Conservation (phyloP, 2,888 invertebrate genomes). For the Pseudococcus jackbeardsleyi region DNA sequence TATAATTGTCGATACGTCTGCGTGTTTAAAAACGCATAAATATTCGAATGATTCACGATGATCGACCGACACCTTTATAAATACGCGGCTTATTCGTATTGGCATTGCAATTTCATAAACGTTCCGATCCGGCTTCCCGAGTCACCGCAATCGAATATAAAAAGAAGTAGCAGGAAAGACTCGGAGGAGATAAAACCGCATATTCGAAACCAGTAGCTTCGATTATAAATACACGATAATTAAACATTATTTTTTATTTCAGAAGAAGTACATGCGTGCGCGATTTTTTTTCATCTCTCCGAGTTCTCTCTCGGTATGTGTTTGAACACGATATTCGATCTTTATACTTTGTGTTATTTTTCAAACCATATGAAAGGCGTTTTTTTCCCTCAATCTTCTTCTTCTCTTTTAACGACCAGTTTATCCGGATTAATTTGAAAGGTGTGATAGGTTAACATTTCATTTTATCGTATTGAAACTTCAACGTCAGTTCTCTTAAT, state of each 20-base stretch:
- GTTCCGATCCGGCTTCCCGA: too few relatives aligned
- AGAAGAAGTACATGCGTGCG: background rate
- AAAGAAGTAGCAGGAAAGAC: background rate
- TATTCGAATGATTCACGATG: constrained; percentile 10
- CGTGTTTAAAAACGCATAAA: constrained; percentile 23
- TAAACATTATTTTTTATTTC: constrained; percentile 7
- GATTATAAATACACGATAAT: constrained; percentile 45
- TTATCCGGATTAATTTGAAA: constrained; percentile 45
- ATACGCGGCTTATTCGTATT: too few relatives aligned
- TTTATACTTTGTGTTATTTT: constrained; percentile 46
- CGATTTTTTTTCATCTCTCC: background rate
- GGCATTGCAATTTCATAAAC: background rate
- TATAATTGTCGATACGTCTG: constrained; percentile 14
- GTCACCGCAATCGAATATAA: background rate
- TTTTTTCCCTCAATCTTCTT: background rate
- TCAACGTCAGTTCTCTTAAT: constrained; percentile 42
- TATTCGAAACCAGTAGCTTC: constrained; percentile 34
- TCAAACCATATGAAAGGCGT: constrained; percentile 22
- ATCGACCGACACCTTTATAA: background rate
- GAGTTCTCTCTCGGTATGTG: background rate
- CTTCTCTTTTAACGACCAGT: constrained; percentile 40
- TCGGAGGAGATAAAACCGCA: background rate
- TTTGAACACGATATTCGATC: constrained; percentile 38
- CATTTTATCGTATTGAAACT: constrained; percentile 43
- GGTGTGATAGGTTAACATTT: constrained; percentile 45